A percentile compares a stretch with the other conserved stretches of the same genome.
phyloP scores from a whole-genome alignment of 2,888 invertebrate species.

The Acheta domesticus region DNA sequence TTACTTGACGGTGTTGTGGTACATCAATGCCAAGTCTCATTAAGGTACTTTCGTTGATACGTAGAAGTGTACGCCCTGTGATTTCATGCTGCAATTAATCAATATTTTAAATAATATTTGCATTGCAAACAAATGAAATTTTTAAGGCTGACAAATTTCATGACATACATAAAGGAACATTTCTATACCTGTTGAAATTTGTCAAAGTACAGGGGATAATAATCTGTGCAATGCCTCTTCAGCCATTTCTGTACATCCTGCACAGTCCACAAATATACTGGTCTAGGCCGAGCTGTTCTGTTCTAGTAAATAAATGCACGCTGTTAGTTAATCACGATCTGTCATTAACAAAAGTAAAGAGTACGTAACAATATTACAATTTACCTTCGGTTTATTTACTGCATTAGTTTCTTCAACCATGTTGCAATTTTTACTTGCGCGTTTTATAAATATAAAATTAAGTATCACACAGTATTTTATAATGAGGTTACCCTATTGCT shows the following conservation, averaged over 20 bases:
- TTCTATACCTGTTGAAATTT: slow-evolving; percentile 70
- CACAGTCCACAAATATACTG: slow-evolving; percentile 87
- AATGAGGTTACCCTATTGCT: no score
- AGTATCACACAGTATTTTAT: no score
- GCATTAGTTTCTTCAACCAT: slow-evolving; percentile 7
- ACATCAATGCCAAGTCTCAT: slow-evolving; percentile 81
- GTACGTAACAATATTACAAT: not conserved
- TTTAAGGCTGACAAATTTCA: not conserved
- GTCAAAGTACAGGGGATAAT: slow-evolving; percentile 78
- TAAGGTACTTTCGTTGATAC: slow-evolving; percentile 85
- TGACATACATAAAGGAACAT: not conserved
- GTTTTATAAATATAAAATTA: no score
- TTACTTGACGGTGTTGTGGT: slow-evolving; percentile 78
- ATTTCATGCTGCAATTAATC: slow-evolving; percentile 69
- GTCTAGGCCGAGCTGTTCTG: slow-evolving; percentile 73
- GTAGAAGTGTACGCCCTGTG: slow-evolving; percentile 78
- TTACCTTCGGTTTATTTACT: slow-evolving; percentile 18
- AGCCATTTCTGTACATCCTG: slow-evolving; percentile 92
- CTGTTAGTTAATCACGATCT: no score
- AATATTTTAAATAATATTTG: slow-evolving; percentile 22
- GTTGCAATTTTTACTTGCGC: no score
- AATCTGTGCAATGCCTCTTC: slow-evolving; percentile 82
- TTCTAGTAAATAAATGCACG: slow-evolving; percentile 46
- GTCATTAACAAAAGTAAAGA: no score
- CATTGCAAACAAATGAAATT: not conserved